Conservation (phyloP, 1,140 invertebrate species). For the Ephestia elutella region DNA sequence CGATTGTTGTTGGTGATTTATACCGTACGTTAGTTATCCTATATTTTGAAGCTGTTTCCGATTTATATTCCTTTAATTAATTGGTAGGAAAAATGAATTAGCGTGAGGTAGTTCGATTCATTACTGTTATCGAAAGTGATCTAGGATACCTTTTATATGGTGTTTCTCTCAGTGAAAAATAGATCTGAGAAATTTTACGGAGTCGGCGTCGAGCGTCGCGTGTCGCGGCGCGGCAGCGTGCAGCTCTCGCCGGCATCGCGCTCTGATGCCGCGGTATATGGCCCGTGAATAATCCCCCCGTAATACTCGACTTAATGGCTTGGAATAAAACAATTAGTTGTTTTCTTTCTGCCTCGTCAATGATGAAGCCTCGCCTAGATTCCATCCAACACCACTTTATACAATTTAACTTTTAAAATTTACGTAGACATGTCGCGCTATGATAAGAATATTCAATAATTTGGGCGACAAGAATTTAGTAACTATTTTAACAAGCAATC, state of each 20-base stretch:
- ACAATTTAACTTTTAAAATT: neutral
- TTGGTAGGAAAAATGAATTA: no score
- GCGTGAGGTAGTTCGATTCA: no score
- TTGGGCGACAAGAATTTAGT: no score
- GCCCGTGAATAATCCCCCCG: slow-evolving; percentile 64
- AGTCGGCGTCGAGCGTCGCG: slow-evolving; percentile 20
- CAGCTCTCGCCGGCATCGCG: slow-evolving; percentile 25
- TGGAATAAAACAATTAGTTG: slow-evolving; percentile 73
- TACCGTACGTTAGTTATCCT: no score
- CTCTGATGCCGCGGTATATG: slow-evolving; percentile 60
- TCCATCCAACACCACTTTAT: slow-evolving; percentile 23
- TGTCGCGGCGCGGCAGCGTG: slow-evolving; percentile 10
- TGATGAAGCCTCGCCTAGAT: slow-evolving; percentile 42
- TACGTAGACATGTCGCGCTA: no score
- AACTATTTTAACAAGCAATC: no score
- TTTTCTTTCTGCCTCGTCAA: slow-evolving; percentile 68
- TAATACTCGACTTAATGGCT: slow-evolving; percentile 70
- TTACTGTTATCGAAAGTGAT: no score
- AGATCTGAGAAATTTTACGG: slow-evolving; percentile 2
- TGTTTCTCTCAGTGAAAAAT: neutral
- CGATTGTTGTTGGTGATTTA: no score
- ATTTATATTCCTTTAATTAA: no score
- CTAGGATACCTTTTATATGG: no score
- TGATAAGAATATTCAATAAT: no score
- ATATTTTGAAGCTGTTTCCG: no score